Base-by-base conservation (phyloP, 2,888 invertebrate species). In the Dicranocentrus wangi region DNA sequence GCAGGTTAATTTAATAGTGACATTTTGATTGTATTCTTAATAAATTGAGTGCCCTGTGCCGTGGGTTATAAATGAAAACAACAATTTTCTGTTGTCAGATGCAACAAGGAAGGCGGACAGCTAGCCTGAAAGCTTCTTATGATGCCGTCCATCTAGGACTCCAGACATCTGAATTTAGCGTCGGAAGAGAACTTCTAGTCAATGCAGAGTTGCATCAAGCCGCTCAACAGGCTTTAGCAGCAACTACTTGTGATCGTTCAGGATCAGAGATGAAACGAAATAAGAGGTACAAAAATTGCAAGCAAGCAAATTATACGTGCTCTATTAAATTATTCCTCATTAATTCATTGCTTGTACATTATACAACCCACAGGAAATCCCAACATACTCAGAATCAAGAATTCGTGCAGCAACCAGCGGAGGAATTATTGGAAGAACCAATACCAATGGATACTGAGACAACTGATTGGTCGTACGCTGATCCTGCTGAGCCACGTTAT, bases 51-150 rank as follows among this genome's bases (percentile, higher is more conserved):
- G 32, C 32, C 32, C 10, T 32, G 3, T 32, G 32, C n/a, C n/a
- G n/a, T n/a, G n/a, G n/a, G n/a, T n/a, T n/a, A n/a, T n/a, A 32
- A 32, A 32, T 32, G 32, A 32, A n/a, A n/a, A n/a, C n/a, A n/a
- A n/a, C n/a, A n/a, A n/a, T n/a, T 10, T 32, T 32, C 15, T 21
- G 66, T 27, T 86, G 81, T 82, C 81, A 95, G 92, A 96, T 97
- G 95, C 95, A 95, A 87, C 96, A 97, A 87, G 98, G 98, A 0
- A 91, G 98, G 60, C 92, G 98, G 71, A 97, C 97, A 0, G 95
- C 97, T 1, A 96, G 96, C 87, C 90, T 98, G 85, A 98, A 98
- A 89, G 97, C 98, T 15, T 97, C 97, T 32, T 97, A 96, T 88
- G 98, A 98, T 89, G 97, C 97, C 0, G 93, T 94, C 75, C 92